Percentiles rank a stretch among this genome's conserved stretches.
Evolutionary conservation across 2,113 vertebrate species (phyloP).

Genomic region (Taurulus bubalis): DNA sequence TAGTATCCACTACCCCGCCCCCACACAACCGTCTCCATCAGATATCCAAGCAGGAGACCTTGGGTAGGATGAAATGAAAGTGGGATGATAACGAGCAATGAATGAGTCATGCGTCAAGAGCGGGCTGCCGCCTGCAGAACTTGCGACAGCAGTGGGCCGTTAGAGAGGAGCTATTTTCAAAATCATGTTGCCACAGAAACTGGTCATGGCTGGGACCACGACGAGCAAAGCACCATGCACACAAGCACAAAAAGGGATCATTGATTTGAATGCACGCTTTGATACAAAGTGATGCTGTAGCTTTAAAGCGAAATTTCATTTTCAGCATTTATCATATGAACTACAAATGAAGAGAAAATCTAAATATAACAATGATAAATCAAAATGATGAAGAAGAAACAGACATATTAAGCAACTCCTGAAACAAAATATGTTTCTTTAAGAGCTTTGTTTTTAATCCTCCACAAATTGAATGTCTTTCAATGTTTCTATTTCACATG

Average conservation of each 20-base stretch:
- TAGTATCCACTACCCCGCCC: slow-evolving; percentile 77
- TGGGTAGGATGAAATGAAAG: slow-evolving; percentile 75
- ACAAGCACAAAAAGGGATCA: slow-evolving; percentile 12
- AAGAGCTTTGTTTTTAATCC: not conserved
- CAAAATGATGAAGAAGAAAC: not conserved
- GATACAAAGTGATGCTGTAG: slow-evolving; percentile 15
- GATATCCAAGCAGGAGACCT: slow-evolving; percentile 71
- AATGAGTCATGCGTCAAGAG: slow-evolving; percentile 82
- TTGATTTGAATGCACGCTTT: not conserved
- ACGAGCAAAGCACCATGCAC: slow-evolving; percentile 33
- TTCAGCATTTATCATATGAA: not conserved
- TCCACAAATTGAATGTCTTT: not conserved
- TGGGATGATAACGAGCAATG: slow-evolving; percentile 84
- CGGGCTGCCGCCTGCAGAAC: slow-evolving; percentile 64
- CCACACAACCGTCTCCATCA: slow-evolving; percentile 69
- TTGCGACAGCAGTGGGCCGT: slow-evolving; percentile 72
- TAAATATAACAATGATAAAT: not conserved
- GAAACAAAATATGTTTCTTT: not conserved
- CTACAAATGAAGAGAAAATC: not conserved
- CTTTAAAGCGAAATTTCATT: not conserved
- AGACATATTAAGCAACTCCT: not conserved
- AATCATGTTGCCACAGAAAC: slow-evolving; percentile 76
- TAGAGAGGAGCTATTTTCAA: slow-evolving; percentile 75
- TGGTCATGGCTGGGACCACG: slow-evolving; percentile 36
- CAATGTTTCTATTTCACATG: not conserved